phyloP scores from a whole-genome alignment of 2,888 invertebrate species.

The Trachelus iudaicus region DNA sequence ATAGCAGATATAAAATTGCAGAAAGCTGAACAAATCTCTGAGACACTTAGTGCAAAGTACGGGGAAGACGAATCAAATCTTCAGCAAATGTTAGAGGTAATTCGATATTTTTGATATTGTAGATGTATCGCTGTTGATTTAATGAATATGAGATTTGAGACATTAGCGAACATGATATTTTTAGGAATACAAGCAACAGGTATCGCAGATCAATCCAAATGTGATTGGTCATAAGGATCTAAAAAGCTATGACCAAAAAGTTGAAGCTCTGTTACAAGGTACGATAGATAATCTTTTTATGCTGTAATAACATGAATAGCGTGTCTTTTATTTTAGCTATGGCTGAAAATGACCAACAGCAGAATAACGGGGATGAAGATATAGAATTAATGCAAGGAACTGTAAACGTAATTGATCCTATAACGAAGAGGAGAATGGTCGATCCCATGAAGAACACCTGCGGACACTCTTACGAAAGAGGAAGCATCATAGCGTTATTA shows the following conservation, averaged over 20 bases:
- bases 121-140: not conserved
- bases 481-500: conserved; percentile 44
- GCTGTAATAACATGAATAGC: not conserved
- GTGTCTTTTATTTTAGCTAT: not conserved
- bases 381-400: conserved; percentile 40
- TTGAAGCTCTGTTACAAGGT: conserved; percentile 38
- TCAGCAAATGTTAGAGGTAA: conserved; percentile 9
- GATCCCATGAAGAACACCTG: conserved; percentile 58
- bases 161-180: not conserved
- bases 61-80: not conserved
- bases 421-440: conserved; percentile 54
- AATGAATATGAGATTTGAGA: not conserved
- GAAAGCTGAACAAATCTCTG: conserved; percentile 18
- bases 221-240: conserved; percentile 24
- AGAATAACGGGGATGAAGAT: conserved; percentile 37
- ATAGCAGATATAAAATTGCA: conserved; percentile 32
- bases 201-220: conserved; percentile 28
- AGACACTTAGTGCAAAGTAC: not conserved
- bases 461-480: conserved; percentile 56
- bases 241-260: conserved; percentile 30
- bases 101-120: not conserved
- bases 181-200: conserved; percentile 34
- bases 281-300: conserved; percentile 6
- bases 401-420: conserved; percentile 57
- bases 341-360: no score